Evolutionary conservation across 37 sponge, comb jelly and placozoan genomes (phyloP), one percentile per base, ranked within the genome.

Genomic region (Hexactinellida sp.): DNA sequence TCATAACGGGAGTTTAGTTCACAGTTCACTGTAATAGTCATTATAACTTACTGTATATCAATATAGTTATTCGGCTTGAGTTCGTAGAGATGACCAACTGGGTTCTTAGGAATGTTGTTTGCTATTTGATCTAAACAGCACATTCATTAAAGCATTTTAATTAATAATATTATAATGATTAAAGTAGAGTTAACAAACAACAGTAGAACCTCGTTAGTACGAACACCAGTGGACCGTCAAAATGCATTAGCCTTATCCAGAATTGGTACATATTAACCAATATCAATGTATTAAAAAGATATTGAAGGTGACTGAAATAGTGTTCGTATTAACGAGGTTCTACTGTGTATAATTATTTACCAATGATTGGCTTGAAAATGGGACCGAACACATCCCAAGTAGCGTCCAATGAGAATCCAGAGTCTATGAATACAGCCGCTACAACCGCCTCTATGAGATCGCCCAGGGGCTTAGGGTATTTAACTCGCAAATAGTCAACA

Each of bases 371-470:
- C 35, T 88, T 54, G 85, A 96, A 90, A 36, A 87, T 86, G 0
- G 92, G 92, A 34, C 84, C 36, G 37, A 98, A 91, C 0, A 89
- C 89, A 54, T 37, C 39, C 95, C 95, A 96, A 28, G 94, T 93
- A 0, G 84, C 83, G 54, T 89, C 85, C 54, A 99, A 82, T 36
- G 86, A 54, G 87, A 92, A 86, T 36, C 90, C 91, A 83, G 92
- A 94, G 87, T 99, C 99, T 7, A 99, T 16, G 84, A 94, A 99
- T 30, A 99, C 85, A 38, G 99, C 96, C 35, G 93, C 99, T 19
- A 91, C 91, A 38, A 99, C 38, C 38, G 95, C 90, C 88, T 99
- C 99, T 28, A 96, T 36, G 13, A 99, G 30, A 83, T 99, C 99
- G 23, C 93, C 96, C 23, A 99, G 89, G 5, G 91, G 90, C 38